Evolutionary conservation across 2,113 vertebrate genomes (phyloP), one percentile per base, ranked within the genome.

Genomic region (Nymphicus hollandicus): DNA sequence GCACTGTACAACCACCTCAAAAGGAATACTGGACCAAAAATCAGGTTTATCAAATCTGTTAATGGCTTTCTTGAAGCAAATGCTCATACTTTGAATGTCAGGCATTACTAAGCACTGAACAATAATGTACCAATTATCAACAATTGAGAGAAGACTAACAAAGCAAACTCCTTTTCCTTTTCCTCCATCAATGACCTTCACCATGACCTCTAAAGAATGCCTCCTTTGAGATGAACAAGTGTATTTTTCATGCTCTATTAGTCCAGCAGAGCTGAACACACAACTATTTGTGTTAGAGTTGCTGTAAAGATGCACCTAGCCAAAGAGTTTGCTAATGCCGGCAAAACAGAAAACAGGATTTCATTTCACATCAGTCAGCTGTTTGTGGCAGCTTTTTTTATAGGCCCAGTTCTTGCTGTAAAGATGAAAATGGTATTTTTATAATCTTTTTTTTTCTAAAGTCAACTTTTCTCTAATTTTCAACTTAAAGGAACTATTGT

Each of bases 201-300:
- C 29, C 29, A 29, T 27, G 93, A 96, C 96, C 95, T 93, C 83
- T 53, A 74, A 90, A 97, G 77, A 97, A 97, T 94, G 96, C 89
- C 49, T 53, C 64, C 90, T 96, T 97, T 94, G 91, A 96, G 63
- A 93, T 16, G 70, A 96, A 94, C 94, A 94, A 96, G 86, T 43
- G n/a, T 78, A 94, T 97, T 95, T 94, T 89, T 97, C 89, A 96
- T 63, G 97, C 96, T 95, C 95, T 96, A 72, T 94, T 97, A 96
- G 88, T 96, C 73, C 92, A 91, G 76, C 50, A 85, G 72, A 88
- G 79, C 72, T 69, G 72, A 95, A 96, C 85, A 96, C 91, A 96
- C 74, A 96, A 80, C 79, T 93, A 89, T 91, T 95, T 95, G 96
- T 96, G 94, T 85, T 81, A 93, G 82, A 91, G 73, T 68, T 89